A percentile compares a stretch with the other conserved stretches of the same genome.
Evolutionary conservation across 1,140 invertebrate species (phyloP).

Genomic region (Halictus rubicundus): DNA sequence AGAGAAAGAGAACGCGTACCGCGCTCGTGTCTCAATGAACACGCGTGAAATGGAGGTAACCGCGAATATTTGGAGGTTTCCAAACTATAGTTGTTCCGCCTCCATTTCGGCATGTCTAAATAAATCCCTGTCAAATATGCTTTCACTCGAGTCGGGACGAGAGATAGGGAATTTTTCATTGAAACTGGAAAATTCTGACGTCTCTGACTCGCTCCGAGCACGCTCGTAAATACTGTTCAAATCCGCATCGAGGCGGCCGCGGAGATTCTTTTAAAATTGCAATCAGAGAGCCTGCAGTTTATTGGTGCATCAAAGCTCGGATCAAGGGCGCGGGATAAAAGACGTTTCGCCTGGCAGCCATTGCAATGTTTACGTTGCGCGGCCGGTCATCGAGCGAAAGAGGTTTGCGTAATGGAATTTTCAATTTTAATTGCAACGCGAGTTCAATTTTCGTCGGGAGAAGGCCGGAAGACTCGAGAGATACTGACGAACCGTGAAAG

Average conservation of each 20-base stretch:
- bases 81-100: background rate
- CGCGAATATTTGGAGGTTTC: background rate
- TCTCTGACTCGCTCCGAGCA: background rate
- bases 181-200: background rate
- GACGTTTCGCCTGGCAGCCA: too few relatives aligned
- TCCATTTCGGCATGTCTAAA: background rate
- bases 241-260: background rate
- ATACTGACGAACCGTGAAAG: too few relatives aligned
- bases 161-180: constrained; percentile 1
- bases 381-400: too few relatives aligned
- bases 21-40: background rate
- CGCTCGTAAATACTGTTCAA: background rate
- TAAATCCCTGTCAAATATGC: constrained; percentile 1
- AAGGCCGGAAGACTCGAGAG: too few relatives aligned
- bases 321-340: background rate
- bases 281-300: background rate
- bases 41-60: background rate
- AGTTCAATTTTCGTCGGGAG: too few relatives aligned
- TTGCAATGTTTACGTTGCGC: too few relatives aligned
- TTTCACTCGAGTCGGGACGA: background rate
- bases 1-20: too few relatives aligned
- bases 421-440: too few relatives aligned
- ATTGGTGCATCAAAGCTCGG: background rate
- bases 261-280: background rate
- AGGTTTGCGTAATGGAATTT: too few relatives aligned